Evolutionary conservation across 2,888 invertebrate genomes (phyloP).

Genomic region (Caenorhabditis sinica): DNA sequence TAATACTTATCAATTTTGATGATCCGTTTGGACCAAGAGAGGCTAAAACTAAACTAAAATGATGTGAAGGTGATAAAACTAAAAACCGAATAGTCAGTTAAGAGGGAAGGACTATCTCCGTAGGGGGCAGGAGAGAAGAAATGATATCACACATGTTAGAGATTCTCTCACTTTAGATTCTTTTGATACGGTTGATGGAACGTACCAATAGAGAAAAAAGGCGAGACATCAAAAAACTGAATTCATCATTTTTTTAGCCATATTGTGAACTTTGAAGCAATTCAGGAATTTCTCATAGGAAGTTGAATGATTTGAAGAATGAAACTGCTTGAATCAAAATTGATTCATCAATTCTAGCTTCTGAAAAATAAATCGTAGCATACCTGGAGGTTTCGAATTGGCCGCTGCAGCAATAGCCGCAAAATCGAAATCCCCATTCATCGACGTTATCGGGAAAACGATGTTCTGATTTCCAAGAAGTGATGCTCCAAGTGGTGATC

Average conservation of each 20-base stretch:
- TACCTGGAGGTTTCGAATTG: constrained; percentile 48
- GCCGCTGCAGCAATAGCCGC: constrained; percentile 68
- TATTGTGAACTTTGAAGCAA: too few species aligned
- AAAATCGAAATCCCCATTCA: constrained; percentile 69
- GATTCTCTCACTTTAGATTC: background rate
- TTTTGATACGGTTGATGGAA: constrained; percentile 17
- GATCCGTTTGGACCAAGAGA: too few species aligned
- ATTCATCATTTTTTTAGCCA: background rate
- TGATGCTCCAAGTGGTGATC: constrained; percentile 64
- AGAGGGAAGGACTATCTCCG: constrained; percentile 7
- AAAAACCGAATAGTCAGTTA: constrained; percentile 23
- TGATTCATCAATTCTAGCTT: too few species aligned
- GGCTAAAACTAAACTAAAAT: background rate
- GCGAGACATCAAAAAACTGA: too few species aligned
- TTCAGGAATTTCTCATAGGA: too few species aligned
- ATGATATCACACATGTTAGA: constrained; percentile 33
- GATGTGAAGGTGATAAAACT: constrained; percentile 5
- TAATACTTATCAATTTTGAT: background rate
- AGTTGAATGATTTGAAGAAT: too few species aligned
- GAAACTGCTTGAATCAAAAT: too few species aligned
- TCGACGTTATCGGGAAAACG: constrained; percentile 47
- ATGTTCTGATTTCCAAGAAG: constrained; percentile 48
- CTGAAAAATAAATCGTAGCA: constrained; percentile 5
- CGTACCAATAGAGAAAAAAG: background rate
- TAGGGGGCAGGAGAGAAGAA: too few species aligned